phyloP scores from a whole-genome alignment of 2,113 vertebrate species.

The Myotis yumanensis region DNA sequence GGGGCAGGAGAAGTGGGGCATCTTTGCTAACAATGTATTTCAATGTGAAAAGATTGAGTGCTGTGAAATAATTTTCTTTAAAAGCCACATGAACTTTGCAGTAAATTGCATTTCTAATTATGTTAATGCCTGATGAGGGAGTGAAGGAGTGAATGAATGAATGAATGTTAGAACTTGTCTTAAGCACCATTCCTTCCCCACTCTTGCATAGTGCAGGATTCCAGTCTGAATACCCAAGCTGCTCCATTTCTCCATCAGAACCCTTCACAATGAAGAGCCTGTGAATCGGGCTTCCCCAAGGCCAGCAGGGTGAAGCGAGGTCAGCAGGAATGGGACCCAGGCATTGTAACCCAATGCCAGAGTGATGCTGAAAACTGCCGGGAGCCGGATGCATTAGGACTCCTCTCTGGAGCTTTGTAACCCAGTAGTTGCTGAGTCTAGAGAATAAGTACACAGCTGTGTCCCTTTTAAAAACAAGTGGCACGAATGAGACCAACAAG shows the following conservation, averaged over 20 bases:
- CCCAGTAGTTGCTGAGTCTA: conserved; percentile 46
- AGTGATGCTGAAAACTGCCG: background rate
- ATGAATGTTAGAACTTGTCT: background rate
- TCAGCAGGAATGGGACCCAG: background rate
- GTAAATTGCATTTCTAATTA: background rate
- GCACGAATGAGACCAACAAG: conserved; percentile 1
- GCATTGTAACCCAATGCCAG: conserved; percentile 7
- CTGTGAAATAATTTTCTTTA: conserved; percentile 8
- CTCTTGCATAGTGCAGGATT: background rate
- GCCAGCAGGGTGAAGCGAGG: background rate
- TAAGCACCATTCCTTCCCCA: background rate
- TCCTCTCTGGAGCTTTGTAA: background rate
- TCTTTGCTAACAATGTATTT: background rate
- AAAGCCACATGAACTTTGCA: background rate
- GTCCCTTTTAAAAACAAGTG: conserved; percentile 54
- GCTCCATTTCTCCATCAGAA: background rate
- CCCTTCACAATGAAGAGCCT: background rate
- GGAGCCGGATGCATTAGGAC: background rate
- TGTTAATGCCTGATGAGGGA: background rate
- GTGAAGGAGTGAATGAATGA: background rate
- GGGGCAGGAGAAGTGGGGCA: background rate
- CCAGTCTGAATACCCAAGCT: accelerated
- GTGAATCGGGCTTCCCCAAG: background rate
- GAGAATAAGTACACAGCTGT: background rate
- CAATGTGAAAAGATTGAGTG: background rate